Conservation (phyloP, 2,797 vertebrate genomes). For the Enteromius unitaeniatus region DNA sequence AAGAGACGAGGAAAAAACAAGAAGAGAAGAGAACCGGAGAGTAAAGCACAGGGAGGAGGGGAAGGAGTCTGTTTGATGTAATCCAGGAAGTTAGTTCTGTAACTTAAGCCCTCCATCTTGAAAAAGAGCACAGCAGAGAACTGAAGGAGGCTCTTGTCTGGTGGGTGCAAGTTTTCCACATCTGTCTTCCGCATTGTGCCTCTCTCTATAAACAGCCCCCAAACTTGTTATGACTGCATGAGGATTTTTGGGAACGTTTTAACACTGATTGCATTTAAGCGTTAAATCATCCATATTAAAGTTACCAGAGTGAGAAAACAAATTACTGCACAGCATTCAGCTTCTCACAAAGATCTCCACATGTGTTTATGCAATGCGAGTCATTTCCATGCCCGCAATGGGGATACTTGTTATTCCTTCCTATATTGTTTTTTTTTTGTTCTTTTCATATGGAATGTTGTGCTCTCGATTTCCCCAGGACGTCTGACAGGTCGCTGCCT, state of each 20-base stretch:
- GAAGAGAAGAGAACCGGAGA: slow-evolving; percentile 54
- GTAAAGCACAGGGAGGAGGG: slow-evolving; percentile 49
- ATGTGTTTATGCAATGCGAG: slow-evolving; percentile 72
- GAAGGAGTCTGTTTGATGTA: slow-evolving; percentile 76
- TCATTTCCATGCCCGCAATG: slow-evolving; percentile 72
- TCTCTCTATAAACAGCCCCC: slow-evolving; percentile 81
- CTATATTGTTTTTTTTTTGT: slow-evolving; percentile 55
- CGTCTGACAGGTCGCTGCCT: slow-evolving; percentile 71
- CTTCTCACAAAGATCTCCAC: slow-evolving; percentile 28
- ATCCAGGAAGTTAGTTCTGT: slow-evolving; percentile 87
- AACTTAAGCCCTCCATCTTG: slow-evolving; percentile 78
- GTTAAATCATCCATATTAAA: slow-evolving; percentile 83
- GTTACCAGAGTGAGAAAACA: slow-evolving; percentile 77
- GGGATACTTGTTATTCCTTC: slow-evolving; percentile 71
- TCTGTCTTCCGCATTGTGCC: slow-evolving; percentile 84
- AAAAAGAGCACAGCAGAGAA: slow-evolving; percentile 61
- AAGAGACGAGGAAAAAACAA: not conserved
- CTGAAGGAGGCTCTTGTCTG: slow-evolving; percentile 84
- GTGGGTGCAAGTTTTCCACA: slow-evolving; percentile 82
- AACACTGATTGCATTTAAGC: slow-evolving; percentile 83
- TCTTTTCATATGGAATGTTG: slow-evolving; percentile 64
- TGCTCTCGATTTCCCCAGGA: slow-evolving; percentile 65
- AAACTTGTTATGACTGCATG: slow-evolving; percentile 80
- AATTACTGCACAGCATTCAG: slow-evolving; percentile 71
- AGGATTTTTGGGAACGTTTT: slow-evolving; percentile 79